Conservation (phyloP, 2,113 vertebrate genomes). For the Elephantulus edwardii region DNA sequence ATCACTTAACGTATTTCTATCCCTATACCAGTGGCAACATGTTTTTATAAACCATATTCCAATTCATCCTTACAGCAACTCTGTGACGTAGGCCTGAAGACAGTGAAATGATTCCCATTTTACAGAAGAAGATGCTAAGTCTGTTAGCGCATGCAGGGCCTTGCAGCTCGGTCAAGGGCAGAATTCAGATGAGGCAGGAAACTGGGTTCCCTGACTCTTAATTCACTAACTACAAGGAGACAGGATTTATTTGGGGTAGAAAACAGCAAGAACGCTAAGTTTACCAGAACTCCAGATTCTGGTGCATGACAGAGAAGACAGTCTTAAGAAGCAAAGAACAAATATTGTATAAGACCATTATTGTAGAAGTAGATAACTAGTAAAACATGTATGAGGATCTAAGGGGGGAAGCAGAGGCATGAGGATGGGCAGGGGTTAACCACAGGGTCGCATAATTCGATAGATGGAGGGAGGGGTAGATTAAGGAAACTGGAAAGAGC, state of each 20-base stretch:
- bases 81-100: background rate
- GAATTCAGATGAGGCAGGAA: background rate
- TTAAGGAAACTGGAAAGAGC: too few species aligned
- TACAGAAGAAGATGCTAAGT: constrained; percentile 29
- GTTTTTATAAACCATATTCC: background rate
- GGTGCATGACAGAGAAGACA: background rate
- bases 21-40: background rate
- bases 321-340: too few species aligned
- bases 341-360: too few species aligned
- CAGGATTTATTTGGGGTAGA: background rate
- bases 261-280: background rate
- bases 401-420: too few species aligned
- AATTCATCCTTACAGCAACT: background rate
- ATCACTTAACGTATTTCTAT: background rate
- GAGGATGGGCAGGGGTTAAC: too few species aligned
- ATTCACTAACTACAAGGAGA: background rate
- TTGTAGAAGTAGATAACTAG: too few species aligned
- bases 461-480: too few species aligned
- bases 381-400: too few species aligned
- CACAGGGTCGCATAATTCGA: too few species aligned
- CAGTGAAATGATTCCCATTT: constrained; percentile 28
- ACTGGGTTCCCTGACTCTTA: background rate
- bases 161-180: background rate
- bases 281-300: background rate
- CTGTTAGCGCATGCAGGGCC: background rate